phyloP scores from a whole-genome alignment of 2,797 vertebrate genomes.

The Meda fulgida region DNA sequence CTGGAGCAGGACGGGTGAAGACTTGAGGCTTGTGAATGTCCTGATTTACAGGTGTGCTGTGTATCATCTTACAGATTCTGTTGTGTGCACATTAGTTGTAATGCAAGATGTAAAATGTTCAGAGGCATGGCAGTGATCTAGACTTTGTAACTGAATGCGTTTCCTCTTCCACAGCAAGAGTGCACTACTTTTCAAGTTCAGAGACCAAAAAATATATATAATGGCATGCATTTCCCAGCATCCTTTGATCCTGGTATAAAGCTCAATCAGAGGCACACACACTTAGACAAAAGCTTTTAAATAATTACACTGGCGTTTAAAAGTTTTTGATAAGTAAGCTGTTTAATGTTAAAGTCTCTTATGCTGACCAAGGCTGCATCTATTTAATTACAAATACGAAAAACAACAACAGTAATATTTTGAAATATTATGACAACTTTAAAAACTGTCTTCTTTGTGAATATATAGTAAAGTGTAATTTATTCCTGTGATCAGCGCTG shows the following conservation, averaged over 20 bases:
- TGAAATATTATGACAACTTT: too few species aligned
- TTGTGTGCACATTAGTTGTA: constrained; percentile 65
- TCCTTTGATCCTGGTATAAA: not conserved
- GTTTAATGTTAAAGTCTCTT: too few species aligned
- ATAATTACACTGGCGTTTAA: not conserved
- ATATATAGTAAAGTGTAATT: too few species aligned
- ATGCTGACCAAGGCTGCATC: too few species aligned
- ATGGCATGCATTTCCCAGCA: not conserved
- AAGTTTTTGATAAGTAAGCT: too few species aligned
- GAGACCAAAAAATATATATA: not conserved
- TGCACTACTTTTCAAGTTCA: not conserved
- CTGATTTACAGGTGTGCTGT: constrained; percentile 52
- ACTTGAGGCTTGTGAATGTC: constrained; percentile 1
- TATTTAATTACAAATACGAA: too few species aligned
- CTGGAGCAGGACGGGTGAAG: not conserved
- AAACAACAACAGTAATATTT: too few species aligned
- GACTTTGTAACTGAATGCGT: constrained; percentile 57
- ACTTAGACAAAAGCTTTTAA: not conserved
- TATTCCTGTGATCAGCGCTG: too few species aligned
- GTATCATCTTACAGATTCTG: constrained; percentile 73
- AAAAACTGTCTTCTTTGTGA: too few species aligned
- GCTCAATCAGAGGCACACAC: not conserved
- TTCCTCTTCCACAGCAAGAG: constrained; percentile 47
- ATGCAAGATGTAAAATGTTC: constrained; percentile 65
- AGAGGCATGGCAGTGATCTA: constrained; percentile 60